Base-by-base conservation (phyloP, 2,888 invertebrate genomes). In the Rotaria socialis region DNA sequence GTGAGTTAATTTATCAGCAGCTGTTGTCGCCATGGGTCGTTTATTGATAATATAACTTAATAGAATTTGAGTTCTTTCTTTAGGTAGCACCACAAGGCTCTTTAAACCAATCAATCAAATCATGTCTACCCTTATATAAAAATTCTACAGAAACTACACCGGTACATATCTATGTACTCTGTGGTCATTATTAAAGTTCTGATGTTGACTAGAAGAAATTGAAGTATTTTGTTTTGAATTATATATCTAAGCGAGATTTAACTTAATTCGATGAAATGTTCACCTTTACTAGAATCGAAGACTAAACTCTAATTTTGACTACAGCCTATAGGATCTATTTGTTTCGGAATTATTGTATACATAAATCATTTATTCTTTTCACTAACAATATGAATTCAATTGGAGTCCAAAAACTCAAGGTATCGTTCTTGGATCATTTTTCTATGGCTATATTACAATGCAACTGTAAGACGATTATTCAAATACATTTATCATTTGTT, bases 351-450 rank as follows among this genome's bases (percentile, higher is more conserved):
- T 52, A n/a, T 19, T 11, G 1, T 35, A 19, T 19, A 41, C 4
- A 35, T 19, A 19, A 27, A 7, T 67, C 0, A 35, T 35, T 35
- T 35, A 35, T 35, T 35, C 35, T 14, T 47, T 43, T 24, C 14
- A 85, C 11, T 50, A 86, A 84, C 43, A 84, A 56, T 56, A 85
- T 27, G 43, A 47, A 52, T 87, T 85, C 84, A 22, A 43, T 10
- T 87, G 87, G 87, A 55, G 58, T 35, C 85, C 84, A 67, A 24
- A 43, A 14, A 55, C 55, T n/a, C 84, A 87, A 85, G 87, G 87
- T 24, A 24, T 85, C 7, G 24, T 87, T 22, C 60, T 85, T 19
- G 85, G 85, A 41, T 27, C 85, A 35, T 87, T 87, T 74, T 87
- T 87, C 41, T 87, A 85, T 22, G 87, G 87, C 22, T 87, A 87